Evolutionary conservation across 1,140 invertebrate species (phyloP), one percentile per base, ranked within the genome.

Genomic region (Drosophila chauvacae): DNA sequence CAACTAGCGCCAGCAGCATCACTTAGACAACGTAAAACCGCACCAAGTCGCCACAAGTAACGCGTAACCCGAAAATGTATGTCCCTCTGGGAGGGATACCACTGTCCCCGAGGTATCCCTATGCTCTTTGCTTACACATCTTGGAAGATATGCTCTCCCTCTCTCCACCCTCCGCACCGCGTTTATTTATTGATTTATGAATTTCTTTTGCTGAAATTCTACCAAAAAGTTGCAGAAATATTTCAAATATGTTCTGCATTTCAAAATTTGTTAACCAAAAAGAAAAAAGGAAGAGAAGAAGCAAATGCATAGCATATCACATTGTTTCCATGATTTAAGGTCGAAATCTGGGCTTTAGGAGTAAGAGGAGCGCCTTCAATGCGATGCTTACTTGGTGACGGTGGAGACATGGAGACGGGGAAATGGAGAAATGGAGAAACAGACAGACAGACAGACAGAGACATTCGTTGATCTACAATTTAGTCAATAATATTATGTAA

Each of bases 391-490:
- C 13, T 55, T 37, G 42, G 18, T 10, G 42, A 20, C 6, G 18
- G n/a, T 44, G 42, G 41, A n/a, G 42, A 41, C 35, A 50, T 44
- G 75, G 57, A 28, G 28, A 33, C 10, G 26, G 7, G 4, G 33
- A 77, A 30, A 66, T 68, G 68, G 61, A 80, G 33, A 77, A 30
- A 66, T 68, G 68, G 61, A 80, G 70, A 83, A 48, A 48, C 47
- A 35, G 50, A 51, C 45, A 47, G n/a, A 51, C 26, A 51, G 50
- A 51, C n/a, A n/a, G n/a, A n/a, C n/a, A n/a, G n/a, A 55, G 53
- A 55, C 85, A 88, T 90, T 88, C 80, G 84, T 84, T 87, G 80
- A 88, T 90, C 84, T 87, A 90, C 85, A 88, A 84, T 81, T 81
- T 88, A 87, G 84, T 87, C 84, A 88, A 88, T 88, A 82, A 74